Evolutionary conservation across 2,888 invertebrate genomes (phyloP), one percentile per base, ranked within the genome.

Genomic region (Rhagonycha lutea): DNA sequence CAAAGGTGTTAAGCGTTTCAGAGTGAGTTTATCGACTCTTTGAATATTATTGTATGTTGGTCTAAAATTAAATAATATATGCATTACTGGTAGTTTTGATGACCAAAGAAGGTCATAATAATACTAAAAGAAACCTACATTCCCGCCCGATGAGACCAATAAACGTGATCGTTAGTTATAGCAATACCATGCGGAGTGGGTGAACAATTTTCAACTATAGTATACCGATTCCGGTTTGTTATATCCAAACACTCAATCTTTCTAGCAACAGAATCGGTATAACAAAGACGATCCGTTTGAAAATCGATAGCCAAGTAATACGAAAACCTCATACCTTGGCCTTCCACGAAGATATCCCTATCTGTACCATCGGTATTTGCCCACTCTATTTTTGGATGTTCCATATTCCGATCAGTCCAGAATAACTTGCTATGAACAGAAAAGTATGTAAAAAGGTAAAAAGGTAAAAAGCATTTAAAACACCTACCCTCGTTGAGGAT

Each of bases 81-180:
- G 26, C 9, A 14, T 67, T 10, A 68, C 11, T 11, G 4, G 11
- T 28, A 26, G 28, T 68, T 68, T 4, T 5, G 3, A 73, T 32
- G 12, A 73, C 32, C 23, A n/a, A 67, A 70, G 70, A 28, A 24
- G 24, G 4, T 3, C 3, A 24, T 24, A 24, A n/a, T 24, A 24
- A 24, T 24, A 24, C 3, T 24, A 24, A 4, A 3, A 24, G 4
- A 24, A 14, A 90, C 94, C 93, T 90, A 98, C 98, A 96, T 94
- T 85, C n/a, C n/a, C n/a, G 94, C 94, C 99, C 99, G 99, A 88
- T 99, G 99, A 3, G 98, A 97, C 98, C 98, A 99, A 86, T 96
- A 99, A 87, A 97, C 96, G 81, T 92, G 92, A 80, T 94, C 92
- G 62, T 93, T 92, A 47, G 94, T 94, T 78, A 94, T 92, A 0